Conservation (phyloP, 1,140 invertebrate species). For the Diabrotica virgifera region DNA sequence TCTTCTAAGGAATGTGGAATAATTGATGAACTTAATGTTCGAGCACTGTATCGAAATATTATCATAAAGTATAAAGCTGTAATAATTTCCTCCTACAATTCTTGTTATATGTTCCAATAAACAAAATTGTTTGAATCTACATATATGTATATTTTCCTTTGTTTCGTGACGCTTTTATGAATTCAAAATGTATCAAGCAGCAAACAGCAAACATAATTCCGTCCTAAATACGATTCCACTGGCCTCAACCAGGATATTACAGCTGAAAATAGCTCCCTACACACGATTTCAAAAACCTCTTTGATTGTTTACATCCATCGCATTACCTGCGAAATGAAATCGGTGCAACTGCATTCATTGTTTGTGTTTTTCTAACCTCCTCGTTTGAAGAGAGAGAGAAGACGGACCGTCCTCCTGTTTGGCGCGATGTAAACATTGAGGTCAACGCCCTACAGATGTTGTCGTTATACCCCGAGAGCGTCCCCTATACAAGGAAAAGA, state of each 20-base stretch:
- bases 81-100: too few relatives aligned
- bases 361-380: background rate
- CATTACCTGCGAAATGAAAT: background rate
- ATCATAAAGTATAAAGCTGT: too few relatives aligned
- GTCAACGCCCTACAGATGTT: constrained; percentile 33
- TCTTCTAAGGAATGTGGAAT: too few relatives aligned
- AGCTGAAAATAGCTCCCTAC: constrained; percentile 1
- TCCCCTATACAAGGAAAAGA: constrained; percentile 15
- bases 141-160: too few relatives aligned
- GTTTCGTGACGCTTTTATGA: too few relatives aligned
- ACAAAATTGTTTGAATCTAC: too few relatives aligned
- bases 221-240: background rate
- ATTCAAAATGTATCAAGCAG: too few relatives aligned
- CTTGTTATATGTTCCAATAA: too few relatives aligned
- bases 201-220: too few relatives aligned
- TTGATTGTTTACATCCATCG: too few relatives aligned
- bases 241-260: background rate
- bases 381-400: background rate
- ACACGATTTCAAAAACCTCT: background rate
- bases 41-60: too few relatives aligned
- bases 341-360: background rate
- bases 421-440: constrained; percentile 46
- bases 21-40: too few relatives aligned
- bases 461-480: constrained; percentile 13
- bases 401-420: constrained; percentile 16